Base-by-base conservation (phyloP, 2,113 vertebrate genomes). In the Dasyprocta punctata region DNA sequence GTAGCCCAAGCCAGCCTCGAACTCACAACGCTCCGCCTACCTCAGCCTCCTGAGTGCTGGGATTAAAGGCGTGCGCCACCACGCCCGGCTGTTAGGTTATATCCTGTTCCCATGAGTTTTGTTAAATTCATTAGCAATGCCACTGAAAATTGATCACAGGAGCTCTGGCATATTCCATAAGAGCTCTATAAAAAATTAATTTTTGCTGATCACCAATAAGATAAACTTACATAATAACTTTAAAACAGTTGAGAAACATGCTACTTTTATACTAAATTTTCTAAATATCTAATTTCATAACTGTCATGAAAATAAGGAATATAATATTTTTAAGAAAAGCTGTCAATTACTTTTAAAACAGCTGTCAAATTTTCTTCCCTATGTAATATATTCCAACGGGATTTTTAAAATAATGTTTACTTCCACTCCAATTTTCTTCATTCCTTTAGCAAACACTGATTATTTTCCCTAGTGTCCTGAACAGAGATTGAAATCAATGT, bases 401-500 rank as follows among this genome's bases (percentile, higher is more conserved):
- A 61, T 52, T 94, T 97, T 93, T 30, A 96, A 97, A 97, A 96
- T 97, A 97, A 96, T 20, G 3, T 97, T 97, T 96, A 97, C 96
- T 97, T 97, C 80, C 56, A 87, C 71, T 97, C 41, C 88, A 96
- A 60, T 95, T 97, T 98, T 73, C 82, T 85, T 97, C 90, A 86
- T 96, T 95, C 61, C 56, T 94, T 97, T 61, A 84, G 97, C 97
- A 97, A 98, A 97, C 92, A 97, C 95, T 97, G 98, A 98, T 98
- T 97, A 95, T 97, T 97, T 96, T 97, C 98, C 97, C 96, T 96
- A 82, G 92, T 95, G 95, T 83, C 92, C 86, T 97, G 94, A 97
- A 97, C 97, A 97, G 30, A 97, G 96, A 97, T 96, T 63, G 92
- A 97, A 98, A 97, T 98, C 96, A 98, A 90, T 91, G 96, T 94